A percentile compares a stretch with the other conserved stretches of the same genome.
phyloP scores from a whole-genome alignment of 2,113 vertebrate species.

The Sylvia atricapilla region DNA sequence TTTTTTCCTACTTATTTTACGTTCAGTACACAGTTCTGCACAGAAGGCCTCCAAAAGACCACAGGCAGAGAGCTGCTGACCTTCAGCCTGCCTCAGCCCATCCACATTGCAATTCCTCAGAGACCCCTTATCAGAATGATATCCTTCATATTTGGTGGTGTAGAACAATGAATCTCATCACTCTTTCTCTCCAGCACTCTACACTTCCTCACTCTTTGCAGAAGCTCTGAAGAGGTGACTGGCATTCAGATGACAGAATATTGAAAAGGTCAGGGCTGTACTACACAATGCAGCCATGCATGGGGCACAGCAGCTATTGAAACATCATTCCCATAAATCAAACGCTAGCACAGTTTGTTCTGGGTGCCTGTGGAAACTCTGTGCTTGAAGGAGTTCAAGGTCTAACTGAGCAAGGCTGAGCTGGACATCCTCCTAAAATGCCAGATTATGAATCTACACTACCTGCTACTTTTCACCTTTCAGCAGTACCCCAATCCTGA shows the following conservation, averaged over 20 bases:
- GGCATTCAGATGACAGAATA: conserved; percentile 6
- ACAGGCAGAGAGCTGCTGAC: neutral
- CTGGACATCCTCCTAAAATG: neutral
- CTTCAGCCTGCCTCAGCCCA: neutral
- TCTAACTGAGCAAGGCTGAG: neutral
- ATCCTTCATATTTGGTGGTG: neutral
- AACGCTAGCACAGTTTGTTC: neutral
- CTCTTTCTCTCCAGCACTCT: neutral
- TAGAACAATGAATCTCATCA: neutral
- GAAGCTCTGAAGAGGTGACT: conserved; percentile 1
- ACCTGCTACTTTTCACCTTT: neutral
- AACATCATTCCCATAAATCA: conserved; percentile 1
- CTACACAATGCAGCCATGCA: conserved; percentile 9
- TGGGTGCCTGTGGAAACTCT: neutral
- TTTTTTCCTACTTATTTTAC: neutral
- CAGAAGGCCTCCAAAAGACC: neutral
- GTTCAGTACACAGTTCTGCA: neutral
- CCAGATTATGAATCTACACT: neutral
- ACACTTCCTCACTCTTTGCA: neutral
- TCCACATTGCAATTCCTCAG: neutral
- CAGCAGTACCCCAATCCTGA: neutral
- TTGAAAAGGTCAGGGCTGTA: conserved; percentile 31
- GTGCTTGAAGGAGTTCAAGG: neutral
- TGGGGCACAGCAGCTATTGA: neutral
- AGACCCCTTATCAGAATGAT: neutral